Conservation (phyloP, 2,797 vertebrate species). For the Neostethus bicornis region DNA sequence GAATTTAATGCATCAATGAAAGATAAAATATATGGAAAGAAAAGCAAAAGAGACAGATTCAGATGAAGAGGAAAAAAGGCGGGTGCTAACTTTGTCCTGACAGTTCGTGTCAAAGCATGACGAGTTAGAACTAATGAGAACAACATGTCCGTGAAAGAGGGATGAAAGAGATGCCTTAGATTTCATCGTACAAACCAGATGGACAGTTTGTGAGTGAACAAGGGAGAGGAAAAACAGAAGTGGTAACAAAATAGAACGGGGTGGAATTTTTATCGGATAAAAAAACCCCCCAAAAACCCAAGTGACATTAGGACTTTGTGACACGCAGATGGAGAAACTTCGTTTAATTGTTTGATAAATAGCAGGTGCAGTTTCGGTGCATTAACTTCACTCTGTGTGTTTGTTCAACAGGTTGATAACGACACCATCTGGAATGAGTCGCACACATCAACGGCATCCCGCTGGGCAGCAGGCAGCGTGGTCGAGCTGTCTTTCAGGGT, state of each 20-base stretch:
- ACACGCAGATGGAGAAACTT: conserved; percentile 8
- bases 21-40: conserved; percentile 50
- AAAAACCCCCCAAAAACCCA: conserved; percentile 10
- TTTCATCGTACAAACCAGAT: conserved; percentile 62
- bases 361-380: neutral
- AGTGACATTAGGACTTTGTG: conserved; percentile 8
- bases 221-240: conserved; percentile 13
- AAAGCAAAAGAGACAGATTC: conserved; percentile 23
- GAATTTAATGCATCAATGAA: conserved; percentile 28
- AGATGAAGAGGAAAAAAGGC: conserved; percentile 30
- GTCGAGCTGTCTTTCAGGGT: conserved; percentile 93
- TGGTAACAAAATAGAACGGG: conserved; percentile 29
- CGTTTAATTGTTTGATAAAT: conserved; percentile 1
- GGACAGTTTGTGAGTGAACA: conserved; percentile 56
- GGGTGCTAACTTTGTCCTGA: conserved; percentile 43
- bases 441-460: conserved; percentile 92
- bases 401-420: conserved; percentile 86
- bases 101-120: conserved; percentile 66
- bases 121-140: conserved; percentile 78
- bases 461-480: conserved; percentile 92
- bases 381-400: too few species aligned
- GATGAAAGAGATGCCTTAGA: conserved; percentile 65
- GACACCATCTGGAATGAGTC: conserved; percentile 98
- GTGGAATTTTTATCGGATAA: neutral
- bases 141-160: conserved; percentile 76